These are phyloP conservation scores for Hestina assimilis DNA, from an alignment of 1,140 invertebrate species.

Conservation along the genomic window DNA sequence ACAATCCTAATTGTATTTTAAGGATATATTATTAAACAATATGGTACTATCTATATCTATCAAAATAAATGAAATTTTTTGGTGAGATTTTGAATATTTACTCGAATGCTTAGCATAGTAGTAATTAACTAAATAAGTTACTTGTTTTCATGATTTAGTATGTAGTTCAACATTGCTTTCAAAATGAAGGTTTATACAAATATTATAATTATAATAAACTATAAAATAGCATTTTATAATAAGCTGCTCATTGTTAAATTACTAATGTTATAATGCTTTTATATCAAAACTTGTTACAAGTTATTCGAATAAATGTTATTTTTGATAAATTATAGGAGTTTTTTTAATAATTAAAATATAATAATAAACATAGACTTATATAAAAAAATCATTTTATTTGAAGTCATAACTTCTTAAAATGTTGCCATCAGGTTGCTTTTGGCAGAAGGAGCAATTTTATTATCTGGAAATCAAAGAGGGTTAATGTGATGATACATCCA, in stretches of 20 bases:
- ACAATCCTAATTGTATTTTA: conserved; percentile 4
- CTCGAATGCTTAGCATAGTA: neutral
- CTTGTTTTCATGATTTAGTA: neutral
- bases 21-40: neutral
- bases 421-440: too few relatives aligned
- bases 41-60: neutral
- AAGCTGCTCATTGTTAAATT: conserved; percentile 5
- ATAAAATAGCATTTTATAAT: neutral
- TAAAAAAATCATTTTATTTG: too few relatives aligned
- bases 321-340: conserved; percentile 9
- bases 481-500: too few relatives aligned
- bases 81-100: neutral
- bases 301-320: conserved; percentile 17
- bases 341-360: neutral
- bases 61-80: neutral
- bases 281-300: conserved; percentile 14
- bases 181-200: neutral
- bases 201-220: neutral
- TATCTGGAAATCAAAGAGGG: too few relatives aligned
- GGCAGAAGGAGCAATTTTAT: too few relatives aligned
- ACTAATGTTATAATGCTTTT: conserved; percentile 13
- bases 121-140: too few relatives aligned
- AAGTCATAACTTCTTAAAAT: too few relatives aligned
- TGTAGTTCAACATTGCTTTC: neutral
- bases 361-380: too few relatives aligned